Percentiles rank a stretch among this genome's conserved stretches.
phyloP scores from a whole-genome alignment of 2,113 vertebrate species.

The Pachyramphus minor region DNA sequence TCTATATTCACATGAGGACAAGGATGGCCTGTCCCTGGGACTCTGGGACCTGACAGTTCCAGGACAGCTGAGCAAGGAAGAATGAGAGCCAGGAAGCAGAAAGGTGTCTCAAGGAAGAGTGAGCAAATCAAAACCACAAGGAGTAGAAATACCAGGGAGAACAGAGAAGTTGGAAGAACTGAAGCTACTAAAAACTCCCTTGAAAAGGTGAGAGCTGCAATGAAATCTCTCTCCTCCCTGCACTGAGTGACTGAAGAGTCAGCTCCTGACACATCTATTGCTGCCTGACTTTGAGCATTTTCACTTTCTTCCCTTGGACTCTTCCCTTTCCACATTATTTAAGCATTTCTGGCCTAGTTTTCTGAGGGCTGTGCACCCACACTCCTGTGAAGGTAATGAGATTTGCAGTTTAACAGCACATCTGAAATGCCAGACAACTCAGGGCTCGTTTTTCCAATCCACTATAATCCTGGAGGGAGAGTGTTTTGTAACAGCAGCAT shows the following conservation, averaged over 20 bases:
- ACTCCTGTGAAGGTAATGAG: conserved; percentile 5
- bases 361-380: background rate
- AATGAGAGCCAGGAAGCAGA: background rate
- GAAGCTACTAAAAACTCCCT: background rate
- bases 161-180: background rate
- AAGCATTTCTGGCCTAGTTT: conserved; percentile 22
- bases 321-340: background rate
- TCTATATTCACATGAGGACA: background rate
- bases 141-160: background rate
- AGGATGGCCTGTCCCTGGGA: background rate
- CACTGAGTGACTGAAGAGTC: background rate
- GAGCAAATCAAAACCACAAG: background rate
- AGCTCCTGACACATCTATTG: background rate
- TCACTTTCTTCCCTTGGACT: background rate
- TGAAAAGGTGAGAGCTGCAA: background rate
- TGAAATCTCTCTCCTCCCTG: background rate
- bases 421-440: background rate
- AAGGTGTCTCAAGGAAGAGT: background rate
- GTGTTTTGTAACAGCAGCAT: background rate
- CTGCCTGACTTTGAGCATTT: background rate
- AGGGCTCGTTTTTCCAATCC: background rate
- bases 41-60: background rate
- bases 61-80: background rate
- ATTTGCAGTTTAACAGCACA: conserved; percentile 26
- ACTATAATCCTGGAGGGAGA: background rate